A percentile compares a stretch with the other conserved stretches of the same genome.
Conservation (phyloP, 2,888 invertebrate species). For the Sesia apiformis region DNA sequence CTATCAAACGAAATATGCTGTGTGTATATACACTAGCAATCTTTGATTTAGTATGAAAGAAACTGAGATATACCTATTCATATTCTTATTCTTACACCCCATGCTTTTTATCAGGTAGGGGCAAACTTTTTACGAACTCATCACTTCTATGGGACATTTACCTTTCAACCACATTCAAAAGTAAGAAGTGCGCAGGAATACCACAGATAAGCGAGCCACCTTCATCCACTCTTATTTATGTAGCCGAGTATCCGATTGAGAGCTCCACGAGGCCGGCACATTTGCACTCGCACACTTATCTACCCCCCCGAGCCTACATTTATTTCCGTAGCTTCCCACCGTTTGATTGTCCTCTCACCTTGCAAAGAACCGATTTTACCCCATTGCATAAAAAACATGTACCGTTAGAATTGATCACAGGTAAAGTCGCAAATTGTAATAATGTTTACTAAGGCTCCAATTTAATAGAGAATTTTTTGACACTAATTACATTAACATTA, state of each 20-base stretch:
- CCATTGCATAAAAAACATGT: neutral
- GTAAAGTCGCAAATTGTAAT: no score
- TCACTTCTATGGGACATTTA: conserved; percentile 6
- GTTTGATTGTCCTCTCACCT: conserved; percentile 30
- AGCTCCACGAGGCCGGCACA: conserved; percentile 49
- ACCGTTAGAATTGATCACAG: no score
- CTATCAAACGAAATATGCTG: no score
- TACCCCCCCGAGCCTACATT: conserved; percentile 61
- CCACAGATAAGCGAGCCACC: conserved; percentile 47
- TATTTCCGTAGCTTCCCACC: conserved; percentile 61
- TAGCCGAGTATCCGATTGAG: conserved; percentile 67
- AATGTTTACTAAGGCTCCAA: no score
- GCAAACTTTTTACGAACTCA: no score
- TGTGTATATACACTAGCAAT: no score
- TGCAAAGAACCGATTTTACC: neutral
- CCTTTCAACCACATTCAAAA: conserved; percentile 32
- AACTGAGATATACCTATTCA: no score
- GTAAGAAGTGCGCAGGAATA: conserved; percentile 41
- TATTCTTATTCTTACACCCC: no score
- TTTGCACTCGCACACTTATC: conserved; percentile 56
- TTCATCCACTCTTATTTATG: conserved; percentile 69
- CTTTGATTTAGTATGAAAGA: no score
- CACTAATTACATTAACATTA: no score
- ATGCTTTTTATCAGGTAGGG: no score
- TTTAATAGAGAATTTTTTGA: no score